phyloP scores from a whole-genome alignment of 1,140 invertebrate genomes.

The Ruditapes philippinarum region DNA sequence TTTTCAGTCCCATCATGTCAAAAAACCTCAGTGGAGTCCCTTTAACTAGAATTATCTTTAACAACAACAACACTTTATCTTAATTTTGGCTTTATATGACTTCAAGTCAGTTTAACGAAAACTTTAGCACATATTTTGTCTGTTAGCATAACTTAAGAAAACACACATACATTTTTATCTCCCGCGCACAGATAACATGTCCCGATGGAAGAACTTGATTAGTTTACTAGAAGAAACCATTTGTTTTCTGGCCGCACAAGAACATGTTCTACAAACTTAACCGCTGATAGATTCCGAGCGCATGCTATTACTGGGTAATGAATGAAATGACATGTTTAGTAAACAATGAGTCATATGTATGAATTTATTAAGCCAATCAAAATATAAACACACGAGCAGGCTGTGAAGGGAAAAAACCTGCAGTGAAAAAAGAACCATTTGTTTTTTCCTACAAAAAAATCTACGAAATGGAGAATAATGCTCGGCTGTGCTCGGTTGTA shows the following conservation, averaged over 20 bases:
- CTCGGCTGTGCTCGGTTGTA: too few relatives aligned
- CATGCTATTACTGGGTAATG: background rate
- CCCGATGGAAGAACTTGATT: background rate
- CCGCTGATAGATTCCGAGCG: background rate
- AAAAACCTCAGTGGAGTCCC: too few relatives aligned
- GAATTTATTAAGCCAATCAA: background rate
- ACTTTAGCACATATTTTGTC: slow-evolving; percentile 2
- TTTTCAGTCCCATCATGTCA: too few relatives aligned
- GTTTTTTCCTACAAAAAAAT: too few relatives aligned
- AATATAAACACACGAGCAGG: too few relatives aligned
- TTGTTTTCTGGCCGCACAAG: slow-evolving; percentile 2
- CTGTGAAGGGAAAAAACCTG: too few relatives aligned
- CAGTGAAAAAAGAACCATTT: too few relatives aligned
- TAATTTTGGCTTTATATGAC: background rate
- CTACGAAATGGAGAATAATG: too few relatives aligned
- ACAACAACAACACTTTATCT: too few relatives aligned
- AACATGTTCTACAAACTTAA: background rate
- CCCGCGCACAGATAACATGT: background rate
- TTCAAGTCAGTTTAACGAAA: background rate
- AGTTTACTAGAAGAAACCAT: slow-evolving; percentile 14
- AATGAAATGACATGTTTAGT: slow-evolving; percentile 13
- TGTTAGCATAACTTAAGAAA: slow-evolving; percentile 19
- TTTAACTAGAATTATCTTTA: too few relatives aligned
- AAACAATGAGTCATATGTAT: background rate
- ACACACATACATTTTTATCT: slow-evolving; percentile 17